Conservation (phyloP, 2,797 vertebrate species). For the Crypturellus tataupa region DNA sequence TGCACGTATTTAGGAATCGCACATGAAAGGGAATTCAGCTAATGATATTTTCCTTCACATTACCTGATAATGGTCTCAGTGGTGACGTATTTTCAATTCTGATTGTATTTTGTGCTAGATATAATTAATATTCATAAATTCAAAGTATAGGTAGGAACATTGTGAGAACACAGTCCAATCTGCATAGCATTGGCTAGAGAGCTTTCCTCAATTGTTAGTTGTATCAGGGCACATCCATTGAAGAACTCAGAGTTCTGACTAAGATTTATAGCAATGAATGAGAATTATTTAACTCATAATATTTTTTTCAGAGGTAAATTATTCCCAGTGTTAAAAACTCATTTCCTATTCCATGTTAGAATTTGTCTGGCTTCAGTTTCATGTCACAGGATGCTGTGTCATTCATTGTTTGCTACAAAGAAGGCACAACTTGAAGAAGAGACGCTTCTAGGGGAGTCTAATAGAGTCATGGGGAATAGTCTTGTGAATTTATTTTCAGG, state of each 20-base stretch:
- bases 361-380: neutral
- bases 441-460: neutral
- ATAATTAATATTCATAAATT: neutral
- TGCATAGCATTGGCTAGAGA: neutral
- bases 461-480: neutral
- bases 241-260: neutral
- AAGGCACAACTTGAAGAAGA: neutral
- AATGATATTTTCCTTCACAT: neutral
- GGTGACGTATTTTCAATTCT: neutral
- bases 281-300: neutral
- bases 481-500: neutral
- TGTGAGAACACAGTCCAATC: neutral
- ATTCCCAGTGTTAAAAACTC: neutral
- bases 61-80: neutral
- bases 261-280: neutral
- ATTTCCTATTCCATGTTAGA: neutral
- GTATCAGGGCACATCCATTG: neutral
- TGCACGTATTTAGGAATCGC: neutral
- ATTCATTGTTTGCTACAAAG: neutral
- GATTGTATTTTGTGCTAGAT: neutral
- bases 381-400: neutral
- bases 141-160: rapidly evolving
- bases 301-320: neutral
- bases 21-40: neutral
- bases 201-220: neutral